A percentile compares a stretch with the other conserved stretches of the same genome.
Evolutionary conservation across 2,888 invertebrate genomes (phyloP).

Genomic region (Drosophila infuscata): DNA sequence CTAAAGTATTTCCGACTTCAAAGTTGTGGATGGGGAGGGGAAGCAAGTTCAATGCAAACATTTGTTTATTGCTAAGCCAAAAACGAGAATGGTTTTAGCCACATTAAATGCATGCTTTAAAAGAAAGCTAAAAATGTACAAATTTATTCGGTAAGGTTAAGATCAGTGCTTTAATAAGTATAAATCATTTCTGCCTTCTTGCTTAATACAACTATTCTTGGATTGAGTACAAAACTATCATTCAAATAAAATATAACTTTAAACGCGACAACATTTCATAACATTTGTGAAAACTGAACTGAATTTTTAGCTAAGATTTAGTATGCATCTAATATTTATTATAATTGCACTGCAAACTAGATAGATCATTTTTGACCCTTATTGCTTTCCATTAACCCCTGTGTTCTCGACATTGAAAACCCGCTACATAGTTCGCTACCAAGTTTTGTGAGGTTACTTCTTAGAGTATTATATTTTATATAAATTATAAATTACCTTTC

Average conservation of each 20-base stretch:
- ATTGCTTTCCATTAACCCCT: background rate
- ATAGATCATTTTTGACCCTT: background rate
- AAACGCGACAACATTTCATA: background rate
- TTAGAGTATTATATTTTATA: background rate
- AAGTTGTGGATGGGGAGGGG: background rate
- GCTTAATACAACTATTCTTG: background rate
- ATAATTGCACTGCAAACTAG: background rate
- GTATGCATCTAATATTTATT: background rate
- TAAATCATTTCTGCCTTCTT: background rate
- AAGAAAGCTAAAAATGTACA: background rate
- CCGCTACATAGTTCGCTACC: background rate
- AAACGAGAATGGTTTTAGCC: background rate
- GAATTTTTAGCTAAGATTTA: background rate
- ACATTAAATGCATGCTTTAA: background rate
- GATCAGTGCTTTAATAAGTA: background rate
- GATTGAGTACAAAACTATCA: background rate
- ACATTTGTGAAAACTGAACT: background rate
- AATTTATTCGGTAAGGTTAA: background rate
- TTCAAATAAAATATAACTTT: background rate
- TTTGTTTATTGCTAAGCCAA: slow-evolving; percentile 6
- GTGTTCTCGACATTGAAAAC: too few relatives aligned
- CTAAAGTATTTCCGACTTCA: background rate
- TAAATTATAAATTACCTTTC: background rate
- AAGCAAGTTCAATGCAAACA: background rate
- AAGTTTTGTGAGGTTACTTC: background rate